Base-by-base conservation (phyloP, 2,113 vertebrate species). In the Corynorhinus townsendii region DNA sequence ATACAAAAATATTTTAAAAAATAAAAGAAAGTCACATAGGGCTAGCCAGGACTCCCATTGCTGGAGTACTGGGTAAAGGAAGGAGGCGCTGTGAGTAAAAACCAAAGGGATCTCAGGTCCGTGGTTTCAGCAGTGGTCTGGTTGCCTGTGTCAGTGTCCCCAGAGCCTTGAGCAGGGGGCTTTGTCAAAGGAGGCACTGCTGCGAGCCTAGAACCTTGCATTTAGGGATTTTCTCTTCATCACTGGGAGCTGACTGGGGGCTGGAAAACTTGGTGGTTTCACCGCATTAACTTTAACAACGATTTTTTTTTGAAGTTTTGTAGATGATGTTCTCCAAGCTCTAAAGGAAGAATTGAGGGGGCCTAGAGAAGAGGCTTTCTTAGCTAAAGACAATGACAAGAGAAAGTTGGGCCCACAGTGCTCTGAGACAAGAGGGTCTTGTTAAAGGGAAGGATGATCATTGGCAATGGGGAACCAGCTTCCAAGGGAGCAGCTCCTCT, bases 361-460 rank as follows among this genome's bases (percentile, higher is more conserved):
- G 14, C 47, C 69, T 45, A 75, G 66, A 72, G 77, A 81, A 17
- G 88, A 88, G 26, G 20, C 75, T 81, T 91, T 84, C 85, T 35
- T 38, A 45, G 52, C 68, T 52, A 43, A 94, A 68, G 35, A 69
- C 83, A 68, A 96, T 97, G 96, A 97, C 92, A n/a, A 96, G 96
- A 90, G 97, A 97, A 90, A 92, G 62, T 19, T 92, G 94, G 94
- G 14, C 72, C 93, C 92, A 96, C 72, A 93, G 0, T 62, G 81
- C 68, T 94, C 90, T 96, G 95, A 89, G 94, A 94, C 93, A 96
- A 40, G 97, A 96, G 35, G 95, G 95, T 22, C 96, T 96, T 54
- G 45, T 93, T 81, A 97, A 92, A 54, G 96, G 96, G 17, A 96
- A 94, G 62, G 95, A 92, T 45, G 97, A 96, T 56, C 90, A 66